Percentiles rank a stretch among this genome's conserved stretches.
These are phyloP conservation scores for Microplitis deprimator DNA, from an alignment of 2,888 invertebrate genomes.

Conservation along the genomic window DNA sequence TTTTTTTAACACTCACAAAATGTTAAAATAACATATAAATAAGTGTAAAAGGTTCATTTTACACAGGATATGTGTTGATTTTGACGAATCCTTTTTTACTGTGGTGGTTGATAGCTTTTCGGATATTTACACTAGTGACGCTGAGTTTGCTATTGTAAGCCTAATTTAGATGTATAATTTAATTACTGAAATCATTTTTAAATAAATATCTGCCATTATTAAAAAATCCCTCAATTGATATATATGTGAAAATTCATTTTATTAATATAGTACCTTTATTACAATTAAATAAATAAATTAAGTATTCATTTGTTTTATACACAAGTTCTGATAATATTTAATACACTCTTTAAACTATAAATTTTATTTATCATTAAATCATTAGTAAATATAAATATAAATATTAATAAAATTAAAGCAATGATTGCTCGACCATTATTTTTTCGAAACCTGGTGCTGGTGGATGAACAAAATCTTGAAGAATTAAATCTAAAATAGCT, in stretches of 20 bases:
- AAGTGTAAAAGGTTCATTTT: too few relatives aligned
- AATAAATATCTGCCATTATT: too few relatives aligned
- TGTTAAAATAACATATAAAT: too few relatives aligned
- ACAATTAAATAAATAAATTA: not conserved
- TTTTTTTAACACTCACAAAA: too few relatives aligned
- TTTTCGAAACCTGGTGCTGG: conserved; percentile 92
- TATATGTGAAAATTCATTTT: not conserved
- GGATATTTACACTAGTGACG: too few relatives aligned
- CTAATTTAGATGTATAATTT: too few relatives aligned
- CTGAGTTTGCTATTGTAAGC: too few relatives aligned
- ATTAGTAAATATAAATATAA: conserved; percentile 14
- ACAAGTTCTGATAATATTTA: not conserved
- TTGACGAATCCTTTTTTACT: too few relatives aligned
- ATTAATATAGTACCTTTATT: not conserved
- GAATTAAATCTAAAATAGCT: conserved; percentile 94
- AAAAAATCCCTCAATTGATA: too few relatives aligned
- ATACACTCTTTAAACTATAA: not conserved
- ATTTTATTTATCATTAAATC: conserved; percentile 32
- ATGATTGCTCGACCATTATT: conserved; percentile 96
- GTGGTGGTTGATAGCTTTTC: too few relatives aligned
- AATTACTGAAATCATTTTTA: too few relatives aligned
- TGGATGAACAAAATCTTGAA: conserved; percentile 89
- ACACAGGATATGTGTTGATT: too few relatives aligned
- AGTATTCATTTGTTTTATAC: not conserved
- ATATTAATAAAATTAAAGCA: conserved; percentile 79